Evolutionary conservation across 2,113 vertebrate genomes (phyloP), one percentile per base, ranked within the genome.

Genomic region (Cinclus cinclus): DNA sequence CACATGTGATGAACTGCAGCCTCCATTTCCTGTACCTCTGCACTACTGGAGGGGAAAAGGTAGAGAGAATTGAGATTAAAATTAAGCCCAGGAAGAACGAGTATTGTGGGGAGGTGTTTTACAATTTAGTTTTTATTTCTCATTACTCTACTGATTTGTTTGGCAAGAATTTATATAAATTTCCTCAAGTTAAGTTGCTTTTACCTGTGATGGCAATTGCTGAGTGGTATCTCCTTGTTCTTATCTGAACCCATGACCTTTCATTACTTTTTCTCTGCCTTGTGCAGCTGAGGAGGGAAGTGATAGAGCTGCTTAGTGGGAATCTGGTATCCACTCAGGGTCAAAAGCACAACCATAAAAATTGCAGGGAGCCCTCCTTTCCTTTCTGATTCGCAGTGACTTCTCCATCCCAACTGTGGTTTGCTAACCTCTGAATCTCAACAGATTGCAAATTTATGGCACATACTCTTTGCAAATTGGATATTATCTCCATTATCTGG

Each of bases 41-140:
- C 1, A 4, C 14, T 2, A 3, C 19, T n/a, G 5, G 3, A 42
- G 6, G 47, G 6, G 3, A 37, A 23, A 8, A 41, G 3, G 42
- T 7, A 73, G 23, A 69, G 31, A 62, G 35, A 63, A 64, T 0
- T 4, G 8, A 20, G 23, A 42, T 39, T 52, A 44, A 80, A 87
- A 56, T 56, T 76, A 25, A 67, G 5, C 4, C 15, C 2, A 14
- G 20, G 31, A 67, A 58, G 30, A 83, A 67, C 10, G 10, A 63
- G 1, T 13, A 39, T 17, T 76, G 21, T 9, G 17, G 4, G 11
- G 39, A 67, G 7, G 7, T 59, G 42, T 44, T 89, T 70, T 62
- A 67, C 31, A 23, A 52, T 62, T 46, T 46, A 10, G 0, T 16
- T 83, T 74, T 81, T 35, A 44, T 68, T 89, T 83, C 31, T 89